These are phyloP conservation scores for Phalacrocorax pelagicus DNA, from an alignment of 2,113 vertebrate genomes.

Conservation along the genomic window DNA sequence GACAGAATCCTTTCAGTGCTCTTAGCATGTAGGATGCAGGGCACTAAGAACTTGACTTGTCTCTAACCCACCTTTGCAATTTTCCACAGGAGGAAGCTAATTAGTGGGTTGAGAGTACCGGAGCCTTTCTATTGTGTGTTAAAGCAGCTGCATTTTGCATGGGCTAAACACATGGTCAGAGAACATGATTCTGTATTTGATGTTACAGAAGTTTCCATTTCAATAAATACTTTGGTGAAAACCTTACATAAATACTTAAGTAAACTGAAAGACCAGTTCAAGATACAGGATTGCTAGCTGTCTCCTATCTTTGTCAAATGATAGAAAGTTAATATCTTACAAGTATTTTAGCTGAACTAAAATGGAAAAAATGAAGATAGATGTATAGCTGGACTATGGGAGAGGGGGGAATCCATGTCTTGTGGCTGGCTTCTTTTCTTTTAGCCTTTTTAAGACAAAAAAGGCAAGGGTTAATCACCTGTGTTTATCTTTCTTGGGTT, in stretches of 20 bases:
- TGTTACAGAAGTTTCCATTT: neutral
- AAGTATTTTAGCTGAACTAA: neutral
- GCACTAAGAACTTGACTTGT: neutral
- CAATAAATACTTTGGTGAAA: neutral
- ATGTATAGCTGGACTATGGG: neutral
- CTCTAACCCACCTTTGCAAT: neutral
- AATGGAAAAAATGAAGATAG: neutral
- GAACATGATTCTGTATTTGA: neutral
- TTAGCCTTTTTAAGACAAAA: neutral
- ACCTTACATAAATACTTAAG: neutral
- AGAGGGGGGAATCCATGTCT: neutral
- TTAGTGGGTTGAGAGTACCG: neutral
- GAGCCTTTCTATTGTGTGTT: neutral
- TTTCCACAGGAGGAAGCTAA: neutral
- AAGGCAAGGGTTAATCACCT: accelerated
- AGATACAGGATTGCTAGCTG: neutral
- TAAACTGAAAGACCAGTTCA: neutral
- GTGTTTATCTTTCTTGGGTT: neutral
- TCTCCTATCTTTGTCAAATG: neutral
- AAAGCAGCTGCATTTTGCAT: neutral
- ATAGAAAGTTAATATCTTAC: neutral
- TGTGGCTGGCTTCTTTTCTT: neutral
- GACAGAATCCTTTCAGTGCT: neutral
- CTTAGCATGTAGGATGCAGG: neutral
- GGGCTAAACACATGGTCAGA: neutral